Base-by-base conservation (phyloP, 2,888 invertebrate genomes). In the Cybosia mesomella region DNA sequence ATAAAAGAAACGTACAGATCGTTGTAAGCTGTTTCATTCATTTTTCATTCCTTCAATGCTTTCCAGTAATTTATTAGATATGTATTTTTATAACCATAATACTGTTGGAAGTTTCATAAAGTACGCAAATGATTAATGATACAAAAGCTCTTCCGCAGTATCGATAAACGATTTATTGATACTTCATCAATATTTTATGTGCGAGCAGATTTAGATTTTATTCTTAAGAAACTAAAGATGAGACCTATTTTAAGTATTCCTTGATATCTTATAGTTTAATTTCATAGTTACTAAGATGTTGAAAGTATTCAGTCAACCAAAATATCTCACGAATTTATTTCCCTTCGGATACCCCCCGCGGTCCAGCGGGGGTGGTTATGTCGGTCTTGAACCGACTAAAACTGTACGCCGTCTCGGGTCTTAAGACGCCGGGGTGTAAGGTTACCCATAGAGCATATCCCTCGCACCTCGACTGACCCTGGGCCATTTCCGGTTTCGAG, bases 81-180 rank as follows among this genome's bases (percentile, higher is more conserved):
- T n/a, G 59, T 34, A 60, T 55, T 67, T 71, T 77, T 65, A 67
- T 67, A 57, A 28, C 28, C 54, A 32, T 64, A 58, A 58, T 62
- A 58, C 54, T 54, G 49, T 43, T n/a, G 67, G 70, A 65, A 70
- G 60, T 43, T 72, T 68, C 49, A 39, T 54, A 57, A 39, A 32
- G 24, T 72, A 71, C 64, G 58, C 58, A 18, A 68, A 79, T 76
- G 57, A 68, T 80, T 66, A 74, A 77, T 74, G 63, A 53, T 57
- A 64, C 64, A 39, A 58, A 79, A 71, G 36, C 74, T 79, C 76
- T 68, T 71, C 22, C 34, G 10, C 54, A 68, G 55, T 66, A 79
- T 76, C 67, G 72, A 59, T 57, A 66, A 74, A 72, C 60, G 72
- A 74, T 72, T 76, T 79, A 77, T 72, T 54, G 64, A 68, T 74